A percentile compares a stretch with the other conserved stretches of the same genome.
phyloP scores from a whole-genome alignment of 2,888 invertebrate genomes.

The Saturnia pavonia region DNA sequence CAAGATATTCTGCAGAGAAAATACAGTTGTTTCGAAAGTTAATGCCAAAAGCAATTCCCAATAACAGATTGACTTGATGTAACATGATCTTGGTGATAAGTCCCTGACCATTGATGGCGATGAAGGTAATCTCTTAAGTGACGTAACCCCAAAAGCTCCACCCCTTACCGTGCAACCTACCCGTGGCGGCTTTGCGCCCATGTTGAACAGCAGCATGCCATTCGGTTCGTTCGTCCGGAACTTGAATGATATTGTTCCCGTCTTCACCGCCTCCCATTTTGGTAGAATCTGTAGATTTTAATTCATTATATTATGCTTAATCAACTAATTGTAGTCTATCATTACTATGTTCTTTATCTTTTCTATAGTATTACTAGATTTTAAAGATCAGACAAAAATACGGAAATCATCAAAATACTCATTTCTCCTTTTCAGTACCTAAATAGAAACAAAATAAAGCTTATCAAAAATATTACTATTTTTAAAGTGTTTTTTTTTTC shows the following conservation, averaged over 20 bases:
- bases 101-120: conserved; percentile 27
- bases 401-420: too few relatives aligned
- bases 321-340: too few relatives aligned
- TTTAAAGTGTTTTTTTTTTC: too few relatives aligned
- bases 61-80: conserved; percentile 31
- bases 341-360: too few relatives aligned
- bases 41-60: conserved; percentile 29
- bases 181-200: conserved; percentile 89
- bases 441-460: too few relatives aligned
- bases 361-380: too few relatives aligned
- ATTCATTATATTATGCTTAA: conserved; percentile 13
- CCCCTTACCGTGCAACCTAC: conserved; percentile 86
- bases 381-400: too few relatives aligned
- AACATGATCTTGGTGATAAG: conserved; percentile 23
- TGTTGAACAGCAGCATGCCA: conserved; percentile 95
- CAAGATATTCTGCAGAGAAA: not conserved
- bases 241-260: conserved; percentile 95
- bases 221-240: conserved; percentile 97
- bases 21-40: not conserved
- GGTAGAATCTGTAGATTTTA: conserved; percentile 87
- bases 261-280: conserved; percentile 94
- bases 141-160: conserved; percentile 79
- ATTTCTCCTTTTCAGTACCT: too few relatives aligned
- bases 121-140: conserved; percentile 54
- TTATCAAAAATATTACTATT: too few relatives aligned